Conservation (phyloP, 1,140 invertebrate species). For the Rhagoletis zephyria region DNA sequence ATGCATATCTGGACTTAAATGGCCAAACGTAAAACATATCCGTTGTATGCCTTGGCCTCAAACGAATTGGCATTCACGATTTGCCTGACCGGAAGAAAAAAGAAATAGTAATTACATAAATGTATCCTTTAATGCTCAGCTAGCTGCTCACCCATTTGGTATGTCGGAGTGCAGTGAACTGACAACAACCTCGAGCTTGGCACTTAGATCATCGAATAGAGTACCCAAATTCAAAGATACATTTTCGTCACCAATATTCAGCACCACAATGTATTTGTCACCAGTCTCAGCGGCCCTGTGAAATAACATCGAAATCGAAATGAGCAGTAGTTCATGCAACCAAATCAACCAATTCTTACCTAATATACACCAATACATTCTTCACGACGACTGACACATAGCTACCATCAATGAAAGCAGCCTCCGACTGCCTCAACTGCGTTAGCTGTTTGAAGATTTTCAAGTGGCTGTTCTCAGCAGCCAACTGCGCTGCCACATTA, state of each 20-base stretch:
- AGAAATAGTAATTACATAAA: background rate
- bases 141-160: conserved; percentile 68
- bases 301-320: background rate
- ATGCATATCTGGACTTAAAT: background rate
- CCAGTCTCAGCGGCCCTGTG: background rate
- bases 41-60: conserved; percentile 44
- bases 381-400: conserved; percentile 27
- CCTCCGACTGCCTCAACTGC: conserved; percentile 49
- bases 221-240: background rate
- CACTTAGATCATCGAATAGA: background rate
- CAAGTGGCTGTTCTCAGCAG: conserved; percentile 57
- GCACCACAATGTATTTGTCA: conserved; percentile 45
- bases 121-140: background rate
- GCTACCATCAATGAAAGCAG: conserved; percentile 57
- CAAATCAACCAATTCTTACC: conserved; percentile 62
- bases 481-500: conserved; percentile 73
- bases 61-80: conserved; percentile 34
- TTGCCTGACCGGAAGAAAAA: conserved; percentile 41
- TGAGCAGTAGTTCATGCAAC: background rate
- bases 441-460: conserved; percentile 59
- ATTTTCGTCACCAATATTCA: conserved; percentile 54
- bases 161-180: conserved; percentile 73
- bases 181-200: conserved; percentile 76
- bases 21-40: conserved; percentile 52
- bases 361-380: conserved; percentile 62